phyloP scores from a whole-genome alignment of 2,113 vertebrate species.

The Tauraco erythrolophus region DNA sequence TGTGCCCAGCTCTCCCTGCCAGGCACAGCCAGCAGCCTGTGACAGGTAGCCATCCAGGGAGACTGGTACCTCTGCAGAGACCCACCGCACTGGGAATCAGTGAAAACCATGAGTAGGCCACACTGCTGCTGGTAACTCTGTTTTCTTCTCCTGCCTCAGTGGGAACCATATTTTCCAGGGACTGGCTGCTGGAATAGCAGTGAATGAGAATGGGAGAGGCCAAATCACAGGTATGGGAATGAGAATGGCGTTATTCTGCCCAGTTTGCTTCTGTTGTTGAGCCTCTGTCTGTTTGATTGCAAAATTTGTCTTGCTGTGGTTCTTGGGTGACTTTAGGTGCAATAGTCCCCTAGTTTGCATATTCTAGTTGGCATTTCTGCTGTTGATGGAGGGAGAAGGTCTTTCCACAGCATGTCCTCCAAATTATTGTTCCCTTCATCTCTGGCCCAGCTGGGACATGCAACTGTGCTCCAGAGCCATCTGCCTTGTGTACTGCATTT shows the following conservation, averaged over 20 bases:
- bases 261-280: background rate
- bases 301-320: background rate
- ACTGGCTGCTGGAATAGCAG: constrained; percentile 90
- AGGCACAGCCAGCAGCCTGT: no score
- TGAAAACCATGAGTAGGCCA: background rate
- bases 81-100: rapidly evolving
- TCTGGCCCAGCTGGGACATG: background rate
- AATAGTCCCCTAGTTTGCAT: background rate
- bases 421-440: background rate
- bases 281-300: background rate
- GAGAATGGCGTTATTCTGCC: background rate
- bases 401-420: background rate
- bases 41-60: background rate
- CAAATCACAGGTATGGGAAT: constrained; percentile 84
- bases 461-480: background rate
- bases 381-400: background rate
- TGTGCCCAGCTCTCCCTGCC: background rate
- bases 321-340: background rate
- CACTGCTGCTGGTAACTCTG: background rate
- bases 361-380: background rate
- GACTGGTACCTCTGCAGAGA: background rate
- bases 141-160: constrained; percentile 62
- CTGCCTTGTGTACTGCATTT: background rate
- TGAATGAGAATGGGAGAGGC: constrained; percentile 92
- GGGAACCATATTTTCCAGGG: constrained; percentile 94